Conservation (phyloP, 2,797 vertebrate species). For the Thamnophis elegans region DNA sequence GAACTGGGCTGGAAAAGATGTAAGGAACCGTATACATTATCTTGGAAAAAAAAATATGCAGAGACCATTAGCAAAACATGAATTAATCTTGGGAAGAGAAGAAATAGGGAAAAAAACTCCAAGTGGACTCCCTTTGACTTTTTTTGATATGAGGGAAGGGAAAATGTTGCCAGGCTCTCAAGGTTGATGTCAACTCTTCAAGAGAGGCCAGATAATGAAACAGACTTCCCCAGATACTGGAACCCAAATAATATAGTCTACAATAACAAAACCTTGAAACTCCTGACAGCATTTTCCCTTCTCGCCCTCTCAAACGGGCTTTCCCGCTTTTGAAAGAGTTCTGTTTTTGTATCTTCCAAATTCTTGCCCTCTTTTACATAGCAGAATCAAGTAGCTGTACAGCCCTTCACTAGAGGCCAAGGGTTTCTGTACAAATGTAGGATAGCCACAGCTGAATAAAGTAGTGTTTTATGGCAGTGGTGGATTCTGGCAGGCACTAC, state of each 20-base stretch:
- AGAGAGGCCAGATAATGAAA: not conserved
- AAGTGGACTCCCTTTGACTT: not conserved
- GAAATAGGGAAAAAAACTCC: not conserved
- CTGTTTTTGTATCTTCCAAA: not conserved
- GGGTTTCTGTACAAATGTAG: not conserved
- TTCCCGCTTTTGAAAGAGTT: not conserved
- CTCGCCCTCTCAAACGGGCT: not conserved
- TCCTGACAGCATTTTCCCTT: not conserved
- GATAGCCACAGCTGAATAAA: not conserved
- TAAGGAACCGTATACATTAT: not conserved
- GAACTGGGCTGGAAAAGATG: not conserved
- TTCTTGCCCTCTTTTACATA: not conserved
- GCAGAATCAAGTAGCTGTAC: not conserved
- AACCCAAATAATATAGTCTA: not conserved
- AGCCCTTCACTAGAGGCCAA: not conserved
- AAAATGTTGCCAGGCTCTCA: not conserved
- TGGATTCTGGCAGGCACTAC: too few relatives aligned
- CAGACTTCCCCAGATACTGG: not conserved
- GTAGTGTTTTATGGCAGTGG: not conserved
- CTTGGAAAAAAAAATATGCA: not conserved
- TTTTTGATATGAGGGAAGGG: not conserved
- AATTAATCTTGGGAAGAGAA: not conserved
- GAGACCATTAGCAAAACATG: not conserved
- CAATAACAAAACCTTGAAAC: not conserved
- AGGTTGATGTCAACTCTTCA: not conserved